phyloP scores from a whole-genome alignment of 2,888 invertebrate species.

The Corythucha ciliata region DNA sequence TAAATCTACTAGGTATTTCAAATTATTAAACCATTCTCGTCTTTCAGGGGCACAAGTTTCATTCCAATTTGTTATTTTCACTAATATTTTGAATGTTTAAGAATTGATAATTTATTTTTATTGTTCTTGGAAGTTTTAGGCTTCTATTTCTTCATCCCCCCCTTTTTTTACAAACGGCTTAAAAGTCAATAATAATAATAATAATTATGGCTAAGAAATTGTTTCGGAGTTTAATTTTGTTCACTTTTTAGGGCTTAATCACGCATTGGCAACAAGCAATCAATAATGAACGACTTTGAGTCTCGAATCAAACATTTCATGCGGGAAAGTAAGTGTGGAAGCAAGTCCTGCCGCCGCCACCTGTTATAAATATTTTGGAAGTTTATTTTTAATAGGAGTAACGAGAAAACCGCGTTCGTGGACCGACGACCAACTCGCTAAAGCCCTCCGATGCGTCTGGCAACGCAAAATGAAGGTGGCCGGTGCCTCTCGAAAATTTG shows the following conservation, averaged over 20 bases:
- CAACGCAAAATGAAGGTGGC: constrained; percentile 91
- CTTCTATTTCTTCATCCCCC: too few relatives aligned
- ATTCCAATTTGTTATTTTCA: too few relatives aligned
- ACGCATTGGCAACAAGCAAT: constrained; percentile 64
- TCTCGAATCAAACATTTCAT: constrained; percentile 38
- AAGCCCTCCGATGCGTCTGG: constrained; percentile 89
- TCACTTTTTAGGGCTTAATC: constrained; percentile 52
- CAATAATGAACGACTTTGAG: constrained; percentile 53
- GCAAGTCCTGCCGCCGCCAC: constrained; percentile 21
- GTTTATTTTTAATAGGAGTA: constrained; percentile 55
- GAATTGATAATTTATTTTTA: too few relatives aligned
- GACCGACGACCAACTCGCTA: constrained; percentile 84
- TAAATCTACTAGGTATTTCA: too few relatives aligned
- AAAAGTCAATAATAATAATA: too few relatives aligned
- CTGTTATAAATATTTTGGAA: constrained; percentile 1
- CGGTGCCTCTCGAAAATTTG: constrained; percentile 81
- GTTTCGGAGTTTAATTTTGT: too few relatives aligned
- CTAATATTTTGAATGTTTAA: too few relatives aligned
- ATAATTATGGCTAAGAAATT: too few relatives aligned
- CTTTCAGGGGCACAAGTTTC: too few relatives aligned
- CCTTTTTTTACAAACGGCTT: too few relatives aligned
- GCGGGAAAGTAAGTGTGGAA: constrained; percentile 70
- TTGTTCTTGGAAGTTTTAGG: too few relatives aligned
- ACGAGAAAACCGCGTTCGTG: constrained; percentile 85
- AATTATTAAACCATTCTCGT: too few relatives aligned